phyloP scores from a whole-genome alignment of 1,140 invertebrate genomes.

The Apolygus lucorum region DNA sequence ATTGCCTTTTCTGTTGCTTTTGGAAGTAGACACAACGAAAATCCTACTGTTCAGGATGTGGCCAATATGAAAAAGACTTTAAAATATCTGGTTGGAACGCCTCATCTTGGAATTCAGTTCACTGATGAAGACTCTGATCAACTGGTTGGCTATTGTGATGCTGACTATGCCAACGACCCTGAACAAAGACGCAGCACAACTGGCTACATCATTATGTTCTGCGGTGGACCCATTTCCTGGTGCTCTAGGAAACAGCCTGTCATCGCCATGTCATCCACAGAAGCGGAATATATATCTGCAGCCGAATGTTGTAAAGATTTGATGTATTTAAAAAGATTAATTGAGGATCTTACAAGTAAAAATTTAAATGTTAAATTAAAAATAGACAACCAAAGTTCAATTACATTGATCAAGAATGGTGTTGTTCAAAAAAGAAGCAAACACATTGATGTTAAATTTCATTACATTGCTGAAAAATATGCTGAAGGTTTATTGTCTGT shows the following conservation, averaged over 20 bases:
- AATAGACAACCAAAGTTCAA: conserved; percentile 33
- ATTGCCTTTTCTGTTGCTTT: conserved; percentile 36
- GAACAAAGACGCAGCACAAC: conserved; percentile 19
- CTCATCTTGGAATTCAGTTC: conserved; percentile 12
- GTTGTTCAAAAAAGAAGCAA: conserved; percentile 24
- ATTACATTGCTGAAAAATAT: conserved; percentile 27
- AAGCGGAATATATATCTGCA: conserved; percentile 27
- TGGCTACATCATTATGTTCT: conserved; percentile 26
- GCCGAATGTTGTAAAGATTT: conserved; percentile 28
- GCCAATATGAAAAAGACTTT: conserved; percentile 25
- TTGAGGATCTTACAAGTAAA: conserved; percentile 24
- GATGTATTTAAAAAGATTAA: conserved; percentile 18
- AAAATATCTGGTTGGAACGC: conserved; percentile 25
- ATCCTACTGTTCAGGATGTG: conserved; percentile 16
- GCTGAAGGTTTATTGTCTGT: conserved; percentile 21
- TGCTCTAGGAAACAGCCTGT: conserved; percentile 25
- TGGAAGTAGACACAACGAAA: conserved; percentile 26
- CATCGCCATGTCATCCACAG: conserved; percentile 19
- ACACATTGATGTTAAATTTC: conserved; percentile 30
- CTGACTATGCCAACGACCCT: conserved; percentile 23
- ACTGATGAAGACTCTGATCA: not conserved
- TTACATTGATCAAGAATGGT: conserved; percentile 24
- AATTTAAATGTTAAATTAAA: conserved; percentile 21
- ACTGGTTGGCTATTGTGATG: conserved; percentile 25
- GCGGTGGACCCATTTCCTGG: conserved; percentile 27